phyloP scores from a whole-genome alignment of 2,888 invertebrate species.

The Drosophila flavopinicola region DNA sequence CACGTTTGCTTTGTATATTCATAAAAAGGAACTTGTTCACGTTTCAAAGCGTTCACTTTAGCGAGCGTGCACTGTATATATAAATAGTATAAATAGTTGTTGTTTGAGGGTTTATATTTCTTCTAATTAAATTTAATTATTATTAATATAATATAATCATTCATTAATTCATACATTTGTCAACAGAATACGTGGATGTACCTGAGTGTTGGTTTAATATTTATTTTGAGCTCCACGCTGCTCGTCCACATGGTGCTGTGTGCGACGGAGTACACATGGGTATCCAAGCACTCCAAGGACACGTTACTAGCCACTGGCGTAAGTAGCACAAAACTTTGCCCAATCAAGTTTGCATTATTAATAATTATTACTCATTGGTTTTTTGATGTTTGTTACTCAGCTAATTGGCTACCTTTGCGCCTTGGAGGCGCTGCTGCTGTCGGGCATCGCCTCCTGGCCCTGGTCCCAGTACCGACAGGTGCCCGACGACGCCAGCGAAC shows the following conservation, averaged over 20 bases:
- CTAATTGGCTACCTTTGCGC: conserved; percentile 87
- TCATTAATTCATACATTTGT: too few species aligned
- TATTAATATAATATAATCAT: too few species aligned
- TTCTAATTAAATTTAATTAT: too few species aligned
- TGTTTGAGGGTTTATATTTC: too few species aligned
- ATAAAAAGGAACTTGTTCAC: too few species aligned
- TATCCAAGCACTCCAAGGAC: conserved; percentile 89
- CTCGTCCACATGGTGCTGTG: conserved; percentile 89
- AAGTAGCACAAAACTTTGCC: conserved; percentile 74
- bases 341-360: background rate
- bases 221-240: conserved; percentile 89
- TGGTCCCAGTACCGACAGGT: conserved; percentile 87
- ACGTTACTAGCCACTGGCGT: conserved; percentile 88
- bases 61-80: too few species aligned
- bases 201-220: conserved; percentile 89
- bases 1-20: too few species aligned
- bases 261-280: conserved; percentile 88
- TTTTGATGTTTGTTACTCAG: conserved; percentile 81
- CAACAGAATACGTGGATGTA: conserved; percentile 89
- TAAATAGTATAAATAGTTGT: background rate
- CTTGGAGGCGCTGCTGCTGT: conserved; percentile 86
- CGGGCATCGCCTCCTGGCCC: conserved; percentile 86
- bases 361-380: too few species aligned
- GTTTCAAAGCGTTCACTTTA: too few species aligned
- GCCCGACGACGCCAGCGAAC: conserved; percentile 87